Evolutionary conservation across 1,140 invertebrate genomes (phyloP), one percentile per base, ranked within the genome.

Genomic region (Diplogasteroides magnus): DNA sequence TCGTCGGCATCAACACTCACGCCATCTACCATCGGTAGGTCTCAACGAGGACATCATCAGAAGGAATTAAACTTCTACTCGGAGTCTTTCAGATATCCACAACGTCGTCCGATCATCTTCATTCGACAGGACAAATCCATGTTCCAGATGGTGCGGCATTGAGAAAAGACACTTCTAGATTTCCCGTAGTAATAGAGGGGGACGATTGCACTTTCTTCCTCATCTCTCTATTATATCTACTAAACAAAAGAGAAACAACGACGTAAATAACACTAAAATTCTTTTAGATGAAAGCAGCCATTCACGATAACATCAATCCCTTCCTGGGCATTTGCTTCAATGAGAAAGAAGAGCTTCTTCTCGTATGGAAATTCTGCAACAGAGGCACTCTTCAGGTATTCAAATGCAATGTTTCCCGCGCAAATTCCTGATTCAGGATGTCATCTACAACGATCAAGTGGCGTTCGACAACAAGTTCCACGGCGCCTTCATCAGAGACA

Each of bases 311-410:
- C 65, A 61, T 81, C 14, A 81, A 81, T 61, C 81, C 80, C 6
- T 81, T 81, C 58, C 58, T 81, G 19, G 79, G 79, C 27, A 81
- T 81, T 73, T 67, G 69, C 57, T 82, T 81, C 63, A 82, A 82
- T 67, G 80, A 82, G 61, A 81, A 77, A 63, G 80, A 82, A 57
- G 80, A 81, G 55, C 69, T 82, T 73, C 55, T 81, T 11, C 61
- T 82, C 58, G 65, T 82, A 1, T 82, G 80, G 80, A 82, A 82
- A 69, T 82, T 82, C 71, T 82, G 80, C 65, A 82, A 77, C 0
- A 66, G 80, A 55, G 81, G 80, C 32, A 83, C 81, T 29, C 72
- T 81, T 62, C 78, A 77, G 55, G 77, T 75, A 61, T 1, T 37
- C 55, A 15, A 23, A 32, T n/a, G 6, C 37, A 48, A 11, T 48